Base-by-base conservation (phyloP, 2,888 invertebrate species). In the Drosophila lutescens region DNA sequence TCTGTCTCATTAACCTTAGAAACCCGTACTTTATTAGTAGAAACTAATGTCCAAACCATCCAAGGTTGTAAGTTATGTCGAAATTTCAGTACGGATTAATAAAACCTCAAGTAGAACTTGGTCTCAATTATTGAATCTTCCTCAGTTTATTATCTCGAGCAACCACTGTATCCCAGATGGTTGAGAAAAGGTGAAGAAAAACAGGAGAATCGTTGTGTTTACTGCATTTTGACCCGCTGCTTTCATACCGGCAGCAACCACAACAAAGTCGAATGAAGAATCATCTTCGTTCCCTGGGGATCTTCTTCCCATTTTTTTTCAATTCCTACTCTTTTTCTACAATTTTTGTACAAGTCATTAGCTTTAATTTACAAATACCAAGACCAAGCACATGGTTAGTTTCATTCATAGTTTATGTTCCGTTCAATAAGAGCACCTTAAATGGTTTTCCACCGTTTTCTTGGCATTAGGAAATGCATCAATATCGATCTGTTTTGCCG, bases 291-390 rank as follows among this genome's bases (percentile, higher is more conserved):
- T 66, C 77, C 74, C 49, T 53, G 43, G 58, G 70, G 63, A 51
- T 66, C 72, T 70, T 73, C 63, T 62, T 56, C 38, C 26, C 30
- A 40, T 58, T 23, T 51, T 46, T 57, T 40, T 32, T 23, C 32
- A 59, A 41, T 41, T 32, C 26, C 15, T 23, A 59, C 30, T 6
- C 50, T 56, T 74, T 58, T 57, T 40, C 70, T 75, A 9, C 66
- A 76, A 56, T 67, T 80, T 88, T 86, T 88, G 80, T 77, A 84
- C 82, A 84, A 84, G 88, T 86, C 88, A 86, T 86, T 88, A 88
- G 88, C 87, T 86, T 86, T 86, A 88, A 88, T 86, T 86, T 88
- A 86, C 78, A 79, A 65, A 74, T 67, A 60, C 49, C 41, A 32
- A 36, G 15, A 43, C 51, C 38, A 46, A 47, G 65, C 57, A 79